A percentile compares a stretch with the other conserved stretches of the same genome.
Evolutionary conservation across 2,113 vertebrate genomes (phyloP).

Genomic region (Vireo altiloquus): DNA sequence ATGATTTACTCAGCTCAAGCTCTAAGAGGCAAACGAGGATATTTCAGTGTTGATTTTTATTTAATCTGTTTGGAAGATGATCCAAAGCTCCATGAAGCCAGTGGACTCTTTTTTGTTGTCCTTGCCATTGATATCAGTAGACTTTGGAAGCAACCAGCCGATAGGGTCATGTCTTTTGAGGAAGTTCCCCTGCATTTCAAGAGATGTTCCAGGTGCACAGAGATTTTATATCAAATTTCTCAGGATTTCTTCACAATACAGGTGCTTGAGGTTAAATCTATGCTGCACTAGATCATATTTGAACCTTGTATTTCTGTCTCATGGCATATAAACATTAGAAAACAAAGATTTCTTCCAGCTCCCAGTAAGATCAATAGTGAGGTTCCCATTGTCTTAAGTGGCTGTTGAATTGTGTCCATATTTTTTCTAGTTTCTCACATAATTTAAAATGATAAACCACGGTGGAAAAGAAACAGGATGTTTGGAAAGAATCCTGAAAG

Average conservation of each 20-base stretch:
- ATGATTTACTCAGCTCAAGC: neutral
- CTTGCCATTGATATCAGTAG: neutral
- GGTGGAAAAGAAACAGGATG: neutral
- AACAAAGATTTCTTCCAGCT: neutral
- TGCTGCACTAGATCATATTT: neutral
- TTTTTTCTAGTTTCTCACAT: neutral
- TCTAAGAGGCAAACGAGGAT: neutral
- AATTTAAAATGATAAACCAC: neutral
- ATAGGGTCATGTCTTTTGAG: neutral
- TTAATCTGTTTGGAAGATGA: neutral
- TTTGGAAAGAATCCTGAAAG: neutral
- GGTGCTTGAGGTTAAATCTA: neutral
- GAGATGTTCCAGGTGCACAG: neutral
- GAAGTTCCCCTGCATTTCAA: neutral
- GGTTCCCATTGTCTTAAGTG: neutral
- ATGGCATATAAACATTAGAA: neutral
- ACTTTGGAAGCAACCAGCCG: neutral
- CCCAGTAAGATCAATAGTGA: neutral
- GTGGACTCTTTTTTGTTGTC: neutral
- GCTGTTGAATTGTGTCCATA: neutral
- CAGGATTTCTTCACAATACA: neutral
- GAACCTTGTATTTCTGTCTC: neutral
- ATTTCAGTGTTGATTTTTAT: neutral
- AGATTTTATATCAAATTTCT: neutral
- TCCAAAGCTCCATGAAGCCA: neutral